Conservation (phyloP, 2,113 vertebrate species). For the Suricata suricatta region DNA sequence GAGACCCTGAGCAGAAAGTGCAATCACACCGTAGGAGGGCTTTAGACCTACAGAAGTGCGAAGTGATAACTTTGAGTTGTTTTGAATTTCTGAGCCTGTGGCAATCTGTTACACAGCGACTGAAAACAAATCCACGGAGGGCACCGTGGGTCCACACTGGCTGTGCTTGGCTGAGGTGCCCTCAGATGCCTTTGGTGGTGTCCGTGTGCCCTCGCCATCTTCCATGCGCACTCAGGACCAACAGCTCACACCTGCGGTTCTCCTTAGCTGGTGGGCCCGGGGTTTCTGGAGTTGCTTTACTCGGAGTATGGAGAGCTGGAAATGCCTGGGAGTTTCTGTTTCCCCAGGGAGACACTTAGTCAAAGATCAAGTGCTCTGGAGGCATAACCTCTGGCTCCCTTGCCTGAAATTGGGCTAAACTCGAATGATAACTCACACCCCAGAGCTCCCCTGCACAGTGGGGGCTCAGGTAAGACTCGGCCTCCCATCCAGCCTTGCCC, state of each 20-base stretch:
- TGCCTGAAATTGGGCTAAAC: background rate
- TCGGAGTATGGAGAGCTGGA: background rate
- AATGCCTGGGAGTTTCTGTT: background rate
- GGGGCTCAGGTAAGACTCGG: conserved; percentile 10
- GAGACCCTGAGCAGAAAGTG: background rate
- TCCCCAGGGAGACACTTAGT: background rate
- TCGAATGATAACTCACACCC: background rate
- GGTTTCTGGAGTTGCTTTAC: background rate
- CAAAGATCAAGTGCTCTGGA: background rate
- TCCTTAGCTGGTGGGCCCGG: background rate
- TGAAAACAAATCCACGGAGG: background rate
- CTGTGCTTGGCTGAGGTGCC: background rate
- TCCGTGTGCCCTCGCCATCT: background rate
- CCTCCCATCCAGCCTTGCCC: background rate
- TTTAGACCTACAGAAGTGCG: background rate
- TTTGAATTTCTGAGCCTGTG: background rate
- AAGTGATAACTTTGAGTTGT: background rate
- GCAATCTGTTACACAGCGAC: background rate
- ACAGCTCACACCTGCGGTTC: conserved; percentile 1
- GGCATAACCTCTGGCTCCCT: background rate
- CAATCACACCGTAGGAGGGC: background rate
- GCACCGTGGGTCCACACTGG: background rate
- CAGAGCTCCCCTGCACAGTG: background rate
- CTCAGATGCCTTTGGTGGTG: background rate
- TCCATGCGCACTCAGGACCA: conserved; percentile 20